Conservation (phyloP, 2,113 vertebrate genomes). For the Chaetorhynchus papuensis region DNA sequence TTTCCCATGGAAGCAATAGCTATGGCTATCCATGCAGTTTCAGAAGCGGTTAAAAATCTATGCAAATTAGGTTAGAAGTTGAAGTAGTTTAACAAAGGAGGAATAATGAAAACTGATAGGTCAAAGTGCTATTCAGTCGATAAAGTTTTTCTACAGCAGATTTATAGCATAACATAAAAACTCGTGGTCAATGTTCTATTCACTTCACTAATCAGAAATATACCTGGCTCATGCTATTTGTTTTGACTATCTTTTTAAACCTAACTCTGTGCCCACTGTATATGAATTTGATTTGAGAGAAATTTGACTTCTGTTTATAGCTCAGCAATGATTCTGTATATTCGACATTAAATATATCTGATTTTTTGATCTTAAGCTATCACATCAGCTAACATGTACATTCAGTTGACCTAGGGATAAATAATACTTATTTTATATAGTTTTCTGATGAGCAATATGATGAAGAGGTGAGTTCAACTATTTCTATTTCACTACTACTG, state of each 20-base stretch:
- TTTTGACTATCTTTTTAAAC: background rate
- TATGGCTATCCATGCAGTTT: background rate
- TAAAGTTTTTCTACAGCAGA: background rate
- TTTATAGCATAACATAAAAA: background rate
- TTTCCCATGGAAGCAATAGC: background rate
- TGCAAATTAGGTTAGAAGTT: background rate
- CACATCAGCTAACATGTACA: accelerated
- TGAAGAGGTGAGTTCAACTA: background rate
- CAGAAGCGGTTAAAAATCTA: background rate
- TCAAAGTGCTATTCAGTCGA: background rate
- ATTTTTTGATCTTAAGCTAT: background rate
- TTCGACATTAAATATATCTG: background rate
- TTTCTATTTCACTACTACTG: background rate
- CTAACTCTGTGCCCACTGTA: background rate
- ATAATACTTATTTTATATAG: background rate
- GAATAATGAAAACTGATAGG: background rate
- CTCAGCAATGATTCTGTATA: background rate
- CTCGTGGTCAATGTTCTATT: background rate
- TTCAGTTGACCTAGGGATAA: background rate
- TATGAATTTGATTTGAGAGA: background rate
- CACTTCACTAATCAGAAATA: slow-evolving; percentile 16
- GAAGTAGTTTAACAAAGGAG: background rate
- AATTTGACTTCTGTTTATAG: background rate
- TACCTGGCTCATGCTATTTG: background rate
- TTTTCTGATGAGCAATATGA: background rate